phyloP scores from a whole-genome alignment of 2,113 vertebrate genomes.

The Alaudala cheleensis region DNA sequence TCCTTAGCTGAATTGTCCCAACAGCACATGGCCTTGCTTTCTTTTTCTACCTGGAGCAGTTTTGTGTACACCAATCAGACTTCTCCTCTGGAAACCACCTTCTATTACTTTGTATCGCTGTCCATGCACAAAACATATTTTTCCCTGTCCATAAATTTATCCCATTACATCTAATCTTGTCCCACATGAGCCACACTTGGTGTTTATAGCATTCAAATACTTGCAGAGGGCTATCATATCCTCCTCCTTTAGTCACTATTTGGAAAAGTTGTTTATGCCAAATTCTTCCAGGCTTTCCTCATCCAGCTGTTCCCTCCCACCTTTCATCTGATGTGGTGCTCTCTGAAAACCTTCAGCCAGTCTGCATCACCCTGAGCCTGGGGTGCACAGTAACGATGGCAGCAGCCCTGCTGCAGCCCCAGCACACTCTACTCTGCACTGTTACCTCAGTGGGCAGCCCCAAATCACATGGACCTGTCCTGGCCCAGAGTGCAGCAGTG shows the following conservation, averaged over 20 bases:
- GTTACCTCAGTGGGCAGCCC: neutral
- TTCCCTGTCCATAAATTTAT: neutral
- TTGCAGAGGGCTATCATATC: constrained; percentile 38
- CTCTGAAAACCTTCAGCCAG: constrained; percentile 2
- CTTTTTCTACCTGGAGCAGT: neutral
- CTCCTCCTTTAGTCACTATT: constrained; percentile 42
- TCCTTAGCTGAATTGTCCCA: neutral
- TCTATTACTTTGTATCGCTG: neutral
- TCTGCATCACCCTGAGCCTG: neutral
- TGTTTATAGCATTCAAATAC: constrained; percentile 40
- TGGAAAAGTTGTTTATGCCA: neutral
- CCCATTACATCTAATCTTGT: neutral
- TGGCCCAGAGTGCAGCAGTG: neutral
- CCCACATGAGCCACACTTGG: neutral
- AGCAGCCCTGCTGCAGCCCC: neutral
- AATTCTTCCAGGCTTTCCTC: constrained; percentile 46
- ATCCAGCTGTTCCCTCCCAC: neutral
- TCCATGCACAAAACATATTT: neutral
- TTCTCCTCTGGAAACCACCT: neutral
- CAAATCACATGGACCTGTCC: neutral
- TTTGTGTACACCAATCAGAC: neutral
- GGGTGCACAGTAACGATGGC: neutral
- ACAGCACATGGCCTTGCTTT: neutral
- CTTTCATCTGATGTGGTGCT: neutral
- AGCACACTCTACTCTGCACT: neutral